Evolutionary conservation across 2,113 vertebrate genomes (phyloP), one percentile per base, ranked within the genome.

Genomic region (Oncorhynchus tshawytscha): DNA sequence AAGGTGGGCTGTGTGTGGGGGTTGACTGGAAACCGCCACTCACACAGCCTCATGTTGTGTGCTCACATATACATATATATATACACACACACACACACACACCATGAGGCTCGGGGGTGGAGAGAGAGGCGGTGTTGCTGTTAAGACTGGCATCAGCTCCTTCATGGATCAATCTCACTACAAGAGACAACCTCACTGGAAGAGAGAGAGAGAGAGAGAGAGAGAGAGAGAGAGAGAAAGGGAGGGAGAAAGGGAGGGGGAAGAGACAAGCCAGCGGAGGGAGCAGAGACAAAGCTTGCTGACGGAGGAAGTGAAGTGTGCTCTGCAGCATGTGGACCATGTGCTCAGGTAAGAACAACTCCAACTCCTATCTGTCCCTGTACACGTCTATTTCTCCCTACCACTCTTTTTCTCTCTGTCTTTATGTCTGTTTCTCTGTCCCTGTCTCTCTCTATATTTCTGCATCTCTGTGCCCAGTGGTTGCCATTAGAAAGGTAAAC

Each of bases 271-370:
- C 78, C 75, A 82, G 78, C 62, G 70, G 70, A 73, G 78, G 87
- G 82, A 87, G 85, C 83, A 87, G 85, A 91, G 85, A 92, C 89
- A 91, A 91, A 92, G 90, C 88, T 69, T 85, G 84, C 82, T 86
- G 81, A 89, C 85, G 79, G 86, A 88, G 88, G 87, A 92, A 89
- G 86, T 86, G 83, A 91, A 89, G 86, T 87, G 84, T 73, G 82
- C 67, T 13, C 71, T 74, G 78, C 85, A 68, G 67, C 87, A 81
- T 86, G 85, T 71, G 73, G 88, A 82, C 88, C 91, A 89, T 90
- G 91, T 90, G 89, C 88, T 90, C 92, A 94, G 93, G 92, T 93
- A 92, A 79, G 88, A 90, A 51, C 84, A 77, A 67, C 71, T 49
- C 29, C 64, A 49, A 51, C 45, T 70, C 71, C 68, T 73, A 69